phyloP scores from a whole-genome alignment of 2,797 vertebrate genomes.

The Sternarchorhynchus goeldii region DNA sequence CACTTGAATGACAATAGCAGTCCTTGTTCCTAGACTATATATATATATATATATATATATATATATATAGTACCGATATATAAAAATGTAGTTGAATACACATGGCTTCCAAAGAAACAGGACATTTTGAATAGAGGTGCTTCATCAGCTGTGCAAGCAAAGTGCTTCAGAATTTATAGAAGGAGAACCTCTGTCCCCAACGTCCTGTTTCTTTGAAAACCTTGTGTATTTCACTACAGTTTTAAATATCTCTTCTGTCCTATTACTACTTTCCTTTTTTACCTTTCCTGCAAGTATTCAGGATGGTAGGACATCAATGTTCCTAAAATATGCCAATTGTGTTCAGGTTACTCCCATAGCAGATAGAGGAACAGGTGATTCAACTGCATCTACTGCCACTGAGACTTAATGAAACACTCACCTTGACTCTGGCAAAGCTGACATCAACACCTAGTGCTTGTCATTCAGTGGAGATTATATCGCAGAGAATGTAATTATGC shows the following conservation, averaged over 20 bases:
- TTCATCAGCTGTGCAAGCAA: no score
- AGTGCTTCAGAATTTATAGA: no score
- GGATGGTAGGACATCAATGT: constrained; percentile 3
- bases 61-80: no score
- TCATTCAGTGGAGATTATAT: constrained; percentile 45
- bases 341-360: constrained; percentile 24
- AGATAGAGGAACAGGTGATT: constrained; percentile 32
- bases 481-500: constrained; percentile 24
- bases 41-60: no score
- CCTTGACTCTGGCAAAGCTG: constrained; percentile 39
- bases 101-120: no score
- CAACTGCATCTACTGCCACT: constrained; percentile 35
- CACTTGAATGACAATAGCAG: background rate
- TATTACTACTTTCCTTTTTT: background rate
- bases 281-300: no score
- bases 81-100: no score
- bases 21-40: background rate
- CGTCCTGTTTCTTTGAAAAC: no score
- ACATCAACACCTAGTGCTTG: constrained; percentile 37
- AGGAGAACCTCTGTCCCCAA: no score
- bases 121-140: no score
- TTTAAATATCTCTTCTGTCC: background rate
- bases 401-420: constrained; percentile 57
- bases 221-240: no score
- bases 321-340: background rate